Conservation (phyloP, 2,797 vertebrate species). For the Mallotus villosus region DNA sequence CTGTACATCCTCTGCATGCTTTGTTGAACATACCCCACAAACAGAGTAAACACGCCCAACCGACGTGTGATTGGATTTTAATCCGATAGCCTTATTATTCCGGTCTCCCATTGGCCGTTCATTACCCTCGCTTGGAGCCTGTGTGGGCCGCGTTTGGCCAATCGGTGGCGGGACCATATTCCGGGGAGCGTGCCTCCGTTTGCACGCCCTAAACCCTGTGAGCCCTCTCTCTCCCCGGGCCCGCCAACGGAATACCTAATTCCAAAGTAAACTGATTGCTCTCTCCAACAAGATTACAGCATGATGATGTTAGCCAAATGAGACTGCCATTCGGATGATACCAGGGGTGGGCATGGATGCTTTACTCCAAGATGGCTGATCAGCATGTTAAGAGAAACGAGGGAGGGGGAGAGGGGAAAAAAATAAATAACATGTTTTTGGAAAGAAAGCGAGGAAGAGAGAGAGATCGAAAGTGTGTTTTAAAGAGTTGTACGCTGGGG, state of each 20-base stretch:
- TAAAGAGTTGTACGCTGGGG: conserved; percentile 69
- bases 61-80: conserved; percentile 76
- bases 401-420: conserved; percentile 9
- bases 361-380: conserved; percentile 75
- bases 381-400: conserved; percentile 73
- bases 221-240: conserved; percentile 70
- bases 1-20: conserved; percentile 65
- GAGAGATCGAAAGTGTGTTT: conserved; percentile 64
- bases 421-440: no score
- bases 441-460: conserved; percentile 60
- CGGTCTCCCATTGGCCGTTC: conserved; percentile 76
- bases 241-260: conserved; percentile 77
- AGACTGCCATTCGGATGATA: conserved; percentile 71
- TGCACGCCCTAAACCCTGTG: conserved; percentile 76
- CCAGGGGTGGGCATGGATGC: conserved; percentile 67
- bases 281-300: conserved; percentile 74
- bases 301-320: conserved; percentile 79
- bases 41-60: conserved; percentile 75
- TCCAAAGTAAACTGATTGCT: conserved; percentile 81
- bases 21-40: conserved; percentile 74
- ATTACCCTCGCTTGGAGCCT: conserved; percentile 74
- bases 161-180: conserved; percentile 73
- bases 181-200: conserved; percentile 75
- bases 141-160: conserved; percentile 75
- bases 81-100: conserved; percentile 78